Base-by-base conservation (phyloP, 1,140 invertebrate genomes). In the Drosophila subobscura region DNA sequence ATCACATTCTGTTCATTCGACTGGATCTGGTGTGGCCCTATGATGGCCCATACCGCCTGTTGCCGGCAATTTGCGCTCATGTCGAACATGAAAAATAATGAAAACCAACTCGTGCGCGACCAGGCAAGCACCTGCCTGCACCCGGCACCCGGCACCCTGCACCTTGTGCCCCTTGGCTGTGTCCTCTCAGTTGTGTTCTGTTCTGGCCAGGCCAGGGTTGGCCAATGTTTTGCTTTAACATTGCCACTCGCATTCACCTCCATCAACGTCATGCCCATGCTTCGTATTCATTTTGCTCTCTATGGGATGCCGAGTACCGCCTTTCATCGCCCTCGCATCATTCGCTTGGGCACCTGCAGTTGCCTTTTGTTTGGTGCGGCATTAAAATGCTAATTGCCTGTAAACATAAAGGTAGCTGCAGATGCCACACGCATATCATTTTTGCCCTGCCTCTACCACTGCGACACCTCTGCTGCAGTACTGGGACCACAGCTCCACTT, bases 331-430 rank as follows among this genome's bases (percentile, higher is more conserved):
- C 55, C 53, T 75, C 53, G 68, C 57, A 76, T 72, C 67, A 73
- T 58, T 63, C 79, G 79, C 79, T 79, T 70, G 65, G 64, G 70
- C 79, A 83, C 79, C 75, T 83, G 79, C 79, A 74, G 74, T 59
- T 74, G 79, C 73, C 79, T 81, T 75, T 83, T 83, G 79, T 83
- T 71, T 83, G 73, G 75, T 74, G 73, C 56, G 63, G 74, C 79
- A 84, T 83, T 83, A 83, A 83, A 83, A 83, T 83, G 79, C 79
- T 83, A 83, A 83, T 83, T 83, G 79, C 75, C 79, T 83, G 79
- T 83, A 83, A 83, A 83, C 79, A 83, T 83, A 83, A 83, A 83
- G 79, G 74, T 49, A 74, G 71, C 74, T 77, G 79, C 74, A 80
- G 60, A 68, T 67, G 65, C 54, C 58, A 33, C 74, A 56, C 58